Base-by-base conservation (phyloP, 2,888 invertebrate species). In the Sycophila texana region DNA sequence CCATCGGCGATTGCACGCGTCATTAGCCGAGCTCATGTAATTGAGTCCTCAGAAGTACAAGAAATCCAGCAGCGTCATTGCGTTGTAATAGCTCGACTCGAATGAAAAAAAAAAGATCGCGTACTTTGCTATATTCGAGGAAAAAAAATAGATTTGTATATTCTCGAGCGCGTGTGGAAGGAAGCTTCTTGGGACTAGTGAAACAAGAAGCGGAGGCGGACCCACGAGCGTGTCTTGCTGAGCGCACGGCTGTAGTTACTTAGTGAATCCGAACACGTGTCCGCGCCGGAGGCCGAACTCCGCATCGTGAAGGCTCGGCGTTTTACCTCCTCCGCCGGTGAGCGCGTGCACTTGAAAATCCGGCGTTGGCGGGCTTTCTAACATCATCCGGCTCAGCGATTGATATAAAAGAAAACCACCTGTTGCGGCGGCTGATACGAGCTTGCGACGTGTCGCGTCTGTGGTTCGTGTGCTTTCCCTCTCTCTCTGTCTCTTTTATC, bases 331-430 rank as follows among this genome's bases (percentile, higher is more conserved):
- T 5, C 26, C 53, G 26, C 12, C 39, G 20, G 20, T 7, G 22
- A 12, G 53, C n/a, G 39, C 7, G n/a, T 53, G 7, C 30, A n/a
- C 26, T n/a, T 16, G 49, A 47, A 30, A 30, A n/a, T 26, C 16
- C 26, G 20, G 13, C 47, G 30, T 13, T 51, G 51, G 7, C 57
- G 57, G 57, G 39, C 10, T 39, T 39, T 10, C 39, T 39, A 10
- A 10, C 10, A 39, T 10, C 10, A 7, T 39, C 60, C 60, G 26
- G 49, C 60, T 14, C 22, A 4, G 3, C 68, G 81, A 83, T 84
- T 85, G 85, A 86, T 84, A 85, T 84, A 85, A 85, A 85, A 84
- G 84, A 84, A 86, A 87, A 88, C 85, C 88, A 88, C 88, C 88
- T 89, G 88, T 85, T 84, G 84, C 86, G 83, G 84, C 86, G 83